phyloP scores from a whole-genome alignment of 2,888 invertebrate genomes.

The Abscondita cerata region DNA sequence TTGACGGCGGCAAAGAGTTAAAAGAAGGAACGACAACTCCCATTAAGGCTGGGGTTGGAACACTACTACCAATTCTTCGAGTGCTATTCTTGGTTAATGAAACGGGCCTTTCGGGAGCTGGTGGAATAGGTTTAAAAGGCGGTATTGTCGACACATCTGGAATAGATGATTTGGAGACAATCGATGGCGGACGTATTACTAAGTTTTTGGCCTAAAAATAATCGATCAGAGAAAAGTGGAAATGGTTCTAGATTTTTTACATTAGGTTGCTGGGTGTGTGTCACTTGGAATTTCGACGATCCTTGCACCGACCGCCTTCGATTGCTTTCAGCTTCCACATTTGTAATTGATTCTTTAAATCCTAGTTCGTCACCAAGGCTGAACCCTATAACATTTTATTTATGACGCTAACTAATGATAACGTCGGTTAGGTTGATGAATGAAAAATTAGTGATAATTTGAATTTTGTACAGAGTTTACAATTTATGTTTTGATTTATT shows the following conservation, averaged over 20 bases:
- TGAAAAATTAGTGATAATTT: not conserved
- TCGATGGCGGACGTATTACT: conserved; percentile 7
- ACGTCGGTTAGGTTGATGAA: conserved; percentile 1
- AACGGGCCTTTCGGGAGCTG: conserved; percentile 62
- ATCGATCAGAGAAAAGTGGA: too few species aligned
- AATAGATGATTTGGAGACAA: not conserved
- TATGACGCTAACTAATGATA: not conserved
- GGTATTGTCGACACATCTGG: conserved; percentile 64
- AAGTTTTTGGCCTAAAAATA: conserved; percentile 29
- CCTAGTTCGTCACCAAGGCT: conserved; percentile 87
- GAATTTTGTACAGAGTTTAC: not conserved
- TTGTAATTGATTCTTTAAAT: conserved; percentile 82
- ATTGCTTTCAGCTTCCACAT: conserved; percentile 70
- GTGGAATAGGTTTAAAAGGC: conserved; percentile 80
- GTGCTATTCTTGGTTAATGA: conserved; percentile 10
- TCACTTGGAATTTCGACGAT: conserved; percentile 51
- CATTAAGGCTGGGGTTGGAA: conserved; percentile 58
- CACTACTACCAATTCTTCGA: conserved; percentile 14
- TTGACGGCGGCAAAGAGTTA: conserved; percentile 64
- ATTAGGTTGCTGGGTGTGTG: conserved; percentile 38
- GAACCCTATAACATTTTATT: conserved; percentile 69
- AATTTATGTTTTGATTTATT: too few species aligned
- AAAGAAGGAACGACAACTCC: conserved; percentile 63
- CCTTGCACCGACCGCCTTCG: conserved; percentile 63
- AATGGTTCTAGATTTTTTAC: too few species aligned